Evolutionary conservation across 2,113 vertebrate genomes (phyloP).

Genomic region (Raphicerus campestris): DNA sequence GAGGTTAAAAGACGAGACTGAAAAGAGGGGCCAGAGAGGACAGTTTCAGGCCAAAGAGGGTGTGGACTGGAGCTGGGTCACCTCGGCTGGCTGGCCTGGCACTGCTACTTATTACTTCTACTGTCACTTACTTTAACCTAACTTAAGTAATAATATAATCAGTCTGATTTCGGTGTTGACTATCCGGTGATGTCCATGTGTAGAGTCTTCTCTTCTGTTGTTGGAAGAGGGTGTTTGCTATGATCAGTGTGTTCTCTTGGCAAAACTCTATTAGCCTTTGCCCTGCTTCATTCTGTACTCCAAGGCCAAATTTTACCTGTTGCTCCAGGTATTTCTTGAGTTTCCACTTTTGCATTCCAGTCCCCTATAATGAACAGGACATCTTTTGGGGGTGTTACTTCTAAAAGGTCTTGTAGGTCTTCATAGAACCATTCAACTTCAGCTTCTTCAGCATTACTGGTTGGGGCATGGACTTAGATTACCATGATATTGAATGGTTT

Average conservation of each 20-base stretch:
- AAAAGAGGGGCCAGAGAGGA: neutral
- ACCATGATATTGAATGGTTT: neutral
- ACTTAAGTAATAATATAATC: neutral
- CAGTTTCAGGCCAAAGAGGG: neutral
- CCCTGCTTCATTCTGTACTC: neutral
- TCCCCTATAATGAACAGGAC: neutral
- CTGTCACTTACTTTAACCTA: neutral
- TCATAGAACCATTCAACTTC: neutral
- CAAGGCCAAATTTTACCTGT: neutral
- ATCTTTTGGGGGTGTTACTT: neutral
- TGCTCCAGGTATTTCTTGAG: neutral
- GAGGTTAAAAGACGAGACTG: neutral
- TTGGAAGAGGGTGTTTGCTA: neutral
- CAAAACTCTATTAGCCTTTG: neutral
- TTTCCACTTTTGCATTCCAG: neutral
- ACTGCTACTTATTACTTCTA: neutral
- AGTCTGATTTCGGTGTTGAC: neutral
- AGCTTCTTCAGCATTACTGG: neutral
- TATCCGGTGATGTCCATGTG: neutral
- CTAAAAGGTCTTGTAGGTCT: neutral
- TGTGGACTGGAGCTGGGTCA: accelerated
- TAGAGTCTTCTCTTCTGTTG: neutral
- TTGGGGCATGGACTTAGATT: neutral
- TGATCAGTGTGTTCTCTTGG: neutral
- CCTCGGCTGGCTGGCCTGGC: neutral